Evolutionary conservation across 2,113 vertebrate genomes (phyloP).

Genomic region (Pangasianodon gigas): DNA sequence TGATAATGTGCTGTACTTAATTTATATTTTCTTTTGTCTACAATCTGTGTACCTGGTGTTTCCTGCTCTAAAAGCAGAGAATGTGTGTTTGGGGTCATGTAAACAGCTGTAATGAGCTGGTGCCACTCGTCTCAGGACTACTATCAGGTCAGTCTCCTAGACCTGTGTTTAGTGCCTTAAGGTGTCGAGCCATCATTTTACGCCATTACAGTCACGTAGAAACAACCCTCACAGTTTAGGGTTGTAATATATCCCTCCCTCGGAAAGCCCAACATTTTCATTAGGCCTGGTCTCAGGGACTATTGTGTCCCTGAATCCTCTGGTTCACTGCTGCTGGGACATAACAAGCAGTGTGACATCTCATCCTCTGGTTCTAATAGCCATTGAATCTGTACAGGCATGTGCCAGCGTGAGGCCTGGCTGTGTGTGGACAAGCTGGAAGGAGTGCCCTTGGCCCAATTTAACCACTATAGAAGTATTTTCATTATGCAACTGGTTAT

Average conservation of each 20-base stretch:
- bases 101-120: conserved; percentile 27
- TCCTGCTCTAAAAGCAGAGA: neutral
- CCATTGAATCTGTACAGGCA: conserved; percentile 47
- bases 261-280: conserved; percentile 68
- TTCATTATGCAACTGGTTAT: neutral
- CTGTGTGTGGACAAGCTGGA: conserved; percentile 19
- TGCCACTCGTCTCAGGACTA: neutral
- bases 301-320: conserved; percentile 51
- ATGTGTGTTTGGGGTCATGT: conserved; percentile 18
- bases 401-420: neutral
- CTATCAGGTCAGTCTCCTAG: conserved; percentile 48
- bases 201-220: conserved; percentile 60
- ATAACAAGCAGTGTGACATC: conserved; percentile 48
- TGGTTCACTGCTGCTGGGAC: conserved; percentile 54
- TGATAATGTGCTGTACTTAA: neutral
- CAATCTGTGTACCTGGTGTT: neutral
- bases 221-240: conserved; percentile 60
- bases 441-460: conserved; percentile 12
- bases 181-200: conserved; percentile 66
- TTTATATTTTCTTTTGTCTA: neutral
- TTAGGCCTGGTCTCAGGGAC: conserved; percentile 59
- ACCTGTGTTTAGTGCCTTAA: conserved; percentile 62
- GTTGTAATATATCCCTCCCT: conserved; percentile 58
- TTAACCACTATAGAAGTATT: neutral
- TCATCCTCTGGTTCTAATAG: conserved; percentile 48